Conservation (phyloP, 2,888 invertebrate species). For the Disparrhopalites patrizii region DNA sequence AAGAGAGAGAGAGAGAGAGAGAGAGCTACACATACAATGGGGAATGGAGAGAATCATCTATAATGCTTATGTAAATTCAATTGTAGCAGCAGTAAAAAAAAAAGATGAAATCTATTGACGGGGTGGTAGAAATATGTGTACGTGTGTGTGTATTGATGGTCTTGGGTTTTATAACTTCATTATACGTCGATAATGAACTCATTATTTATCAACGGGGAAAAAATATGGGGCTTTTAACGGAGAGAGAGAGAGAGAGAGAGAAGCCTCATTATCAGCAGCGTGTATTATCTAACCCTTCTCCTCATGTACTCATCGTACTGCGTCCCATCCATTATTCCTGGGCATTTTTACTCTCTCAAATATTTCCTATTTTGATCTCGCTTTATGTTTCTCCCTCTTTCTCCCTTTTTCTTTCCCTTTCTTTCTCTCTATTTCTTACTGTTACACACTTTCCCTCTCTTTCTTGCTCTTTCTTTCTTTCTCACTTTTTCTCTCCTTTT, state of each 20-base stretch:
- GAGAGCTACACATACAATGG: neutral
- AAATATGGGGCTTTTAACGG: slow-evolving; percentile 16
- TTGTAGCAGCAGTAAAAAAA: no score
- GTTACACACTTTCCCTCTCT: no score
- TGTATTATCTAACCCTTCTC: slow-evolving; percentile 1
- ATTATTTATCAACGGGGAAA: slow-evolving; percentile 32
- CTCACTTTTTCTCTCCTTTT: no score
- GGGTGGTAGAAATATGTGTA: neutral
- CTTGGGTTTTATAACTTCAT: slow-evolving; percentile 34
- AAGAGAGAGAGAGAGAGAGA: neutral
- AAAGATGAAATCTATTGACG: slow-evolving; percentile 7
- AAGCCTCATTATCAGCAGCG: slow-evolving; percentile 14
- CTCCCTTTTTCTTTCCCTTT: no score
- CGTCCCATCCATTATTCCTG: no score
- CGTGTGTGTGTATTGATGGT: slow-evolving; percentile 26
- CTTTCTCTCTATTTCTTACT: no score
- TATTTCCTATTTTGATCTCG: no score
- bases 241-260: slow-evolving; percentile 6
- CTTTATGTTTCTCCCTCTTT: no score
- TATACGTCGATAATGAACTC: slow-evolving; percentile 34
- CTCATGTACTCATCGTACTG: no score
- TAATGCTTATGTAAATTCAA: neutral
- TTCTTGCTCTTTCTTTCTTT: no score
- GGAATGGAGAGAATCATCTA: neutral
- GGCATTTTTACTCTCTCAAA: no score